phyloP scores from a whole-genome alignment of 2,113 vertebrate genomes.

The Trematomus loennbergii region DNA sequence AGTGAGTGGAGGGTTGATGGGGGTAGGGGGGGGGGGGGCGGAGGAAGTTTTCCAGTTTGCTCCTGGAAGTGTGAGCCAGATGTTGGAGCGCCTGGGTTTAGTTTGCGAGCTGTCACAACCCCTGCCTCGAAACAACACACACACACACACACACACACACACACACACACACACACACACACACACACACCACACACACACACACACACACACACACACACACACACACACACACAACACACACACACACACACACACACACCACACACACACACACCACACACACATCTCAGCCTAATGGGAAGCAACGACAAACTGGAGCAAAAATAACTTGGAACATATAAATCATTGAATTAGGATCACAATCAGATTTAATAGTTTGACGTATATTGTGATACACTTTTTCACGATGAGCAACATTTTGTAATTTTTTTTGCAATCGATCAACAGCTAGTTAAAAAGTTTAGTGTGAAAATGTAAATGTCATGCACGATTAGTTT shows the following conservation, averaged over 20 bases:
- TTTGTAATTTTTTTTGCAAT: no score
- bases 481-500: no score
- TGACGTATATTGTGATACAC: neutral
- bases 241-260: no score
- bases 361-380: no score
- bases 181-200: constrained; percentile 30
- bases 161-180: constrained; percentile 27
- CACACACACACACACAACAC: no score
- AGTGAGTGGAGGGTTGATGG: constrained; percentile 19
- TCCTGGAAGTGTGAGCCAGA: constrained; percentile 72
- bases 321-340: no score
- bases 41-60: constrained; percentile 20
- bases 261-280: no score
- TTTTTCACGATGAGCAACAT: neutral
- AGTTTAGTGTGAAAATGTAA: no score
- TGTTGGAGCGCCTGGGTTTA: constrained; percentile 67
- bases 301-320: neutral
- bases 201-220: constrained; percentile 27
- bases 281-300: neutral
- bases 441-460: no score
- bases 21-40: neutral
- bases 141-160: constrained; percentile 25
- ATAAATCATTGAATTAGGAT: neutral
- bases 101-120: constrained; percentile 62
- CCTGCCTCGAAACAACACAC: constrained; percentile 18